Evolutionary conservation across 1,140 invertebrate genomes (phyloP).

Genomic region (Calephelis nemesis): DNA sequence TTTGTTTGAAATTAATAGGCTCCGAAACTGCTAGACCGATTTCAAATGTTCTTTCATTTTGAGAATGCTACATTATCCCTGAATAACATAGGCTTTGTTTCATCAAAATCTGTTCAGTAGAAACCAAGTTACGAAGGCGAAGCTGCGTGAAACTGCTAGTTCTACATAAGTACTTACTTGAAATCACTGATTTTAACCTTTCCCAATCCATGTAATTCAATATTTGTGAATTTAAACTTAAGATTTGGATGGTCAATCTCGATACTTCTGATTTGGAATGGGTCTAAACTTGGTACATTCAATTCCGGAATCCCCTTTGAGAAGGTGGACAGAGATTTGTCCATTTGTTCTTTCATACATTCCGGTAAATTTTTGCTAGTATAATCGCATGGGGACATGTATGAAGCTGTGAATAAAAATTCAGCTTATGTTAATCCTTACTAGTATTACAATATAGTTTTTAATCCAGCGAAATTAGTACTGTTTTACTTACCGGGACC

Average conservation of each 20-base stretch:
- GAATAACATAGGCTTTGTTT: too few relatives aligned
- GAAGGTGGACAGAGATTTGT: slow-evolving; percentile 62
- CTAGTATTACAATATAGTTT: not conserved
- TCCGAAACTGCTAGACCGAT: too few relatives aligned
- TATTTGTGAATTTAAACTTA: slow-evolving; percentile 52
- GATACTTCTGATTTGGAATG: slow-evolving; percentile 65
- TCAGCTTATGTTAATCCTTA: not conserved
- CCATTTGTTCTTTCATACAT: slow-evolving; percentile 72
- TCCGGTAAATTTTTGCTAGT: slow-evolving; percentile 59
- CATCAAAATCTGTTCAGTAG: too few relatives aligned
- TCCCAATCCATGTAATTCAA: slow-evolving; percentile 54
- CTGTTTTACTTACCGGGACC: too few relatives aligned
- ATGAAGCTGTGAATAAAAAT: slow-evolving; percentile 70
- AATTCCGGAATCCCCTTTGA: slow-evolving; percentile 73
- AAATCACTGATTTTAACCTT: slow-evolving; percentile 46
- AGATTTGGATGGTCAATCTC: slow-evolving; percentile 57
- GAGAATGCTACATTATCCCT: too few relatives aligned
- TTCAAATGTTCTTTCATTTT: too few relatives aligned
- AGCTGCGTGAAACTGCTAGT: too few relatives aligned
- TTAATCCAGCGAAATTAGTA: not conserved
- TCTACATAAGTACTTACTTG: slow-evolving; percentile 43
- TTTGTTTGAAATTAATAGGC: too few relatives aligned
- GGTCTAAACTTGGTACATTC: slow-evolving; percentile 65
- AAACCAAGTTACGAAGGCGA: too few relatives aligned
- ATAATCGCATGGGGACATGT: slow-evolving; percentile 69